phyloP scores from a whole-genome alignment of 2,888 invertebrate species.

The Myopa tessellatipennis region DNA sequence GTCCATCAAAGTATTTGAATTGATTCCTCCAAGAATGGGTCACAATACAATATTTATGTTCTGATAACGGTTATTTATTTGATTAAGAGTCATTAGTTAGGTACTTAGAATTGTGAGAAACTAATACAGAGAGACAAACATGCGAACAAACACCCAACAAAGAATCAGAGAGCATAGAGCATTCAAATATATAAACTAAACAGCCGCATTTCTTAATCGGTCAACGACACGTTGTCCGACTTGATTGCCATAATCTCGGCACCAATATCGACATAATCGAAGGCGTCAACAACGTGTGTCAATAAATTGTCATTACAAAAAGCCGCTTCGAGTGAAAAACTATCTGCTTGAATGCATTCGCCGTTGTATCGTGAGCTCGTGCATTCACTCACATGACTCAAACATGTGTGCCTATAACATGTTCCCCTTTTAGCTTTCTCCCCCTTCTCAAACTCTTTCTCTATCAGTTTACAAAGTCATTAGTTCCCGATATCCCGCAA shows the following conservation, averaged over 20 bases:
- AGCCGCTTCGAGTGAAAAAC: not conserved
- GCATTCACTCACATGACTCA: not conserved
- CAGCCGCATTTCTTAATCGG: conserved; percentile 23
- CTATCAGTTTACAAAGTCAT: not conserved
- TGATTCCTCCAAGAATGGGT: too few species aligned
- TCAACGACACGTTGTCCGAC: conserved; percentile 17
- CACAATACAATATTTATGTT: too few species aligned
- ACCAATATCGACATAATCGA: conserved; percentile 12
- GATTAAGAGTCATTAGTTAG: not conserved
- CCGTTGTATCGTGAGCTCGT: too few species aligned
- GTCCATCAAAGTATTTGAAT: too few species aligned
- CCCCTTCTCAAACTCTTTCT: too few species aligned
- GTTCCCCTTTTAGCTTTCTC: too few species aligned
- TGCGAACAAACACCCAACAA: not conserved
- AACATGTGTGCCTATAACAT: too few species aligned
- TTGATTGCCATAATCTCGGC: conserved; percentile 29
- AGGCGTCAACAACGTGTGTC: conserved; percentile 23
- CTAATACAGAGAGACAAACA: not conserved
- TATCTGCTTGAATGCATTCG: not conserved
- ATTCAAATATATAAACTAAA: too few species aligned
- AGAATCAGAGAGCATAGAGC: too few species aligned
- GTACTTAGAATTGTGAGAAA: not conserved
- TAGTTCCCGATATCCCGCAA: not conserved
- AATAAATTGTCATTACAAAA: conserved; percentile 22
- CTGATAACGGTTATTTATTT: not conserved